A percentile compares a stretch with the other conserved stretches of the same genome.
phyloP scores from a whole-genome alignment of 2,888 invertebrate genomes.

The Pollenia griseotomentosa region DNA sequence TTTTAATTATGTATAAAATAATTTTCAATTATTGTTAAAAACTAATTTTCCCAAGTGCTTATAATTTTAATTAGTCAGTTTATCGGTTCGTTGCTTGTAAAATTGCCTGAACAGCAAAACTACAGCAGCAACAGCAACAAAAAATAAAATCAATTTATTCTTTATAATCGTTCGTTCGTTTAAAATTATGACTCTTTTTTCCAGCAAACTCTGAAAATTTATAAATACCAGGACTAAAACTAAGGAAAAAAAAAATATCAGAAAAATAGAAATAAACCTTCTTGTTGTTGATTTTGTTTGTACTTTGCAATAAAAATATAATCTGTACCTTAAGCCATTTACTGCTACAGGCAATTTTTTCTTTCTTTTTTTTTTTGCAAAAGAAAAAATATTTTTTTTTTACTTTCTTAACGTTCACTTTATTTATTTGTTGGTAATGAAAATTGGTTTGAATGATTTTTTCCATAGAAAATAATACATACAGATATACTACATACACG shows the following conservation, averaged over 20 bases:
- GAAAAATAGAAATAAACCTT: constrained; percentile 20
- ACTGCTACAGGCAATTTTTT: constrained; percentile 42
- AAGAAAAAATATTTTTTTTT: constrained; percentile 22
- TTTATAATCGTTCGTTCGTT: constrained; percentile 15
- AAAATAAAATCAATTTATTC: constrained; percentile 27
- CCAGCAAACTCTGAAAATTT: constrained; percentile 31
- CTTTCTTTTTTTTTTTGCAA: constrained; percentile 2
- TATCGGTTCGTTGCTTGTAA: constrained; percentile 41
- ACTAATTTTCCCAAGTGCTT: constrained; percentile 61
- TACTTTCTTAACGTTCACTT: constrained; percentile 11
- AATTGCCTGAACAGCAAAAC: constrained; percentile 29
- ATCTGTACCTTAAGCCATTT: constrained; percentile 40
- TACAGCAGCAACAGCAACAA: background rate
- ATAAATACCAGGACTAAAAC: constrained; percentile 36
- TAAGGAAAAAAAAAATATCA: background rate
- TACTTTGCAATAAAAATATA: constrained; percentile 47
- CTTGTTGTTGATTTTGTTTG: constrained; percentile 36
- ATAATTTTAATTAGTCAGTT: constrained; percentile 65
- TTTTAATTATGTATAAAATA: constrained; percentile 43
- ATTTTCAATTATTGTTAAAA: constrained; percentile 55
- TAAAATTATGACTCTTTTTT: constrained; percentile 43
- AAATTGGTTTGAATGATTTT: constrained; percentile 56
- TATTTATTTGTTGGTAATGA: constrained; percentile 30
- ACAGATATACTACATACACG: background rate
- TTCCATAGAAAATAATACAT: background rate